Evolutionary conservation across 1,140 invertebrate species (phyloP), one percentile per base, ranked within the genome.

Genomic region (Brachionus plicatilis): DNA sequence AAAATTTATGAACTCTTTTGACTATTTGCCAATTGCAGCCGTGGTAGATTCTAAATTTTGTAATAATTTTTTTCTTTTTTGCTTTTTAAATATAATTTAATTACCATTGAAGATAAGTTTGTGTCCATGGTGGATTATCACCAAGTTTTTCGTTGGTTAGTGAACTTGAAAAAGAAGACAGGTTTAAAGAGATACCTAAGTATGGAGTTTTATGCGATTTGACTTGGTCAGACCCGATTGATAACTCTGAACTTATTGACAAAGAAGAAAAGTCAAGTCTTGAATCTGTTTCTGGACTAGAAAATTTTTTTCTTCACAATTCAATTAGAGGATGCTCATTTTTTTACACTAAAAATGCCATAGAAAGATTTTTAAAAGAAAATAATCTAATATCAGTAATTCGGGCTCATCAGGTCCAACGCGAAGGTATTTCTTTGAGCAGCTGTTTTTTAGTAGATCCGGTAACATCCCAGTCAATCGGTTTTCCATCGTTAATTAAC

Each of bases 311-410:
- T 85, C 85, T n/a, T 76, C 88, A 88, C 87, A 89, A 85, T 88
- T 89, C 20, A 87, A 88, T 68, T 88, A 87, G 91, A 85, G 91
- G 91, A 66, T 91, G 92, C 9, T 91, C 91, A 7, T 91, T 89
- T 85, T 91, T 90, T 43, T 92, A 92, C 87, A 91, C 91, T 37
- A 88, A 90, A n/a, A 89, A 91, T 86, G 87, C 91, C 79, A 90
- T 91, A 11, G 93, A 86, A 86, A 86, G 97, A 91, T 98, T 98
- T 91, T 90, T 98, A 86, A 94, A 95, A 88, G 94, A 95, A 90
- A 95, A 97, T 90, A 93, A 95, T 88, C 94, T 97, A 90, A 96
- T 98, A 91, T 92, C 98, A 85, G 97, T 99, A 88, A 97, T 96
- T 89, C 92, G 96, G 87, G 96, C 96, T 50, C 96, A 99, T 92